Evolutionary conservation across 1,140 invertebrate genomes (phyloP).

Genomic region (Plutomurus gul): DNA sequence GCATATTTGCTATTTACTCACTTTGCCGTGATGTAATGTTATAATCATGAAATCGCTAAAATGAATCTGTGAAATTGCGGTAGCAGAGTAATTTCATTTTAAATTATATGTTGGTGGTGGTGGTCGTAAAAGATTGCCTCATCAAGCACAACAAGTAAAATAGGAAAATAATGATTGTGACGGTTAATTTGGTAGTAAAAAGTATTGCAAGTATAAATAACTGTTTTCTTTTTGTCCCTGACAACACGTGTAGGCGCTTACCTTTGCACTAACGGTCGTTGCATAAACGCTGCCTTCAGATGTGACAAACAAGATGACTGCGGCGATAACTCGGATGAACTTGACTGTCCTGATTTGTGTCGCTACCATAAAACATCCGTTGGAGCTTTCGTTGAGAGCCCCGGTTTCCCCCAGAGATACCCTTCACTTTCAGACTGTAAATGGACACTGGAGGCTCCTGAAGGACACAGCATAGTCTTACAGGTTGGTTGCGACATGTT

Average conservation of each 20-base stretch:
- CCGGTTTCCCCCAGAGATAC: constrained; percentile 93
- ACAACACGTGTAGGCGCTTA: constrained; percentile 69
- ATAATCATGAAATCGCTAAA: neutral
- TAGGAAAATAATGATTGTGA: too few relatives aligned
- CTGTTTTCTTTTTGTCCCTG: too few relatives aligned
- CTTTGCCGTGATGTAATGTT: neutral
- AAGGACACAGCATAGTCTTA: constrained; percentile 90
- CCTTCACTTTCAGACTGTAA: constrained; percentile 87
- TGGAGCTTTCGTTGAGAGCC: constrained; percentile 92
- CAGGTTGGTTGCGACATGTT: constrained; percentile 61
- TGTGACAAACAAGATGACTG: constrained; percentile 93
- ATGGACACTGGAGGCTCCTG: constrained; percentile 94
- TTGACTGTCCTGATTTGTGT: constrained; percentile 84
- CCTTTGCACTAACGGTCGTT: constrained; percentile 90
- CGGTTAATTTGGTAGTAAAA: too few relatives aligned
- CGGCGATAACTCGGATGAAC: constrained; percentile 87
- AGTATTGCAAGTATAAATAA: too few relatives aligned
- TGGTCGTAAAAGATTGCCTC: too few relatives aligned
- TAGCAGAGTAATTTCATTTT: neutral
- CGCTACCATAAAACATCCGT: constrained; percentile 91
- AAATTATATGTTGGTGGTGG: too few relatives aligned
- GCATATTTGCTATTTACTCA: neutral
- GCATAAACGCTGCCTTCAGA: constrained; percentile 84
- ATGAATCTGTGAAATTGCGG: neutral
- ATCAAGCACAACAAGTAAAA: too few relatives aligned